Percentiles rank a stretch among this genome's conserved stretches.
phyloP scores from a whole-genome alignment of 1,140 invertebrate genomes.

The Drosophila quadrilineata region DNA sequence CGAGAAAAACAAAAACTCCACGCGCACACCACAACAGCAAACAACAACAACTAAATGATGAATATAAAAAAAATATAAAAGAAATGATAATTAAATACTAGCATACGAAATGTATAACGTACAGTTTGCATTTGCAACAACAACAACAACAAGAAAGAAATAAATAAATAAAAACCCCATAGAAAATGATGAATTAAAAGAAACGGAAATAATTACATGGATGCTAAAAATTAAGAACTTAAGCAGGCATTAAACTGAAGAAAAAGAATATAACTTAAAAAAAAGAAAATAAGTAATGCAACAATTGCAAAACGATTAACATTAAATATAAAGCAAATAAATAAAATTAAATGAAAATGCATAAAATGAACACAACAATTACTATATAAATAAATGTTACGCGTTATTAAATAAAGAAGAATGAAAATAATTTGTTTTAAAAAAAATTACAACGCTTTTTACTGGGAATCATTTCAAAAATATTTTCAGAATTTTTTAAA shows the following conservation, averaged over 20 bases:
- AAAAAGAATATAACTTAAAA: constrained; percentile 6
- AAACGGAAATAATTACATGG: constrained; percentile 37
- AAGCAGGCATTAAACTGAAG: background rate
- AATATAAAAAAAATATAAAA: constrained; percentile 33
- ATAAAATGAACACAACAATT: constrained; percentile 69
- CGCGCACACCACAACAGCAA: constrained; percentile 29
- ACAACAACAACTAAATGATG: constrained; percentile 41
- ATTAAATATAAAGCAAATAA: constrained; percentile 31
- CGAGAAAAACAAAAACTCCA: constrained; percentile 29
- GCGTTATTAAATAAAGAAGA: constrained; percentile 81
- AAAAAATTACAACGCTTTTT: constrained; percentile 44
- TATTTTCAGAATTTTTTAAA: too few relatives aligned
- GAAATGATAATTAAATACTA: constrained; percentile 29
- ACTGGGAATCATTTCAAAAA: background rate
- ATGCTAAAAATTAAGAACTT: constrained; percentile 22
- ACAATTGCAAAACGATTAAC: constrained; percentile 31
- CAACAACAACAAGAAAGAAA: constrained; percentile 1
- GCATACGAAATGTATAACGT: constrained; percentile 35
- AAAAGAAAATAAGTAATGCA: constrained; percentile 20
- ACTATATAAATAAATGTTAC: constrained; percentile 82
- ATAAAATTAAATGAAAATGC: constrained; percentile 49
- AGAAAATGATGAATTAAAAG: too few relatives aligned
- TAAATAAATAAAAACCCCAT: constrained; percentile 12
- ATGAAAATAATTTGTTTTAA: constrained; percentile 81
- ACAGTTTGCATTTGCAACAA: constrained; percentile 29